Conservation (phyloP, 2,113 vertebrate genomes). For the Heterotilapia buettikoferi region DNA sequence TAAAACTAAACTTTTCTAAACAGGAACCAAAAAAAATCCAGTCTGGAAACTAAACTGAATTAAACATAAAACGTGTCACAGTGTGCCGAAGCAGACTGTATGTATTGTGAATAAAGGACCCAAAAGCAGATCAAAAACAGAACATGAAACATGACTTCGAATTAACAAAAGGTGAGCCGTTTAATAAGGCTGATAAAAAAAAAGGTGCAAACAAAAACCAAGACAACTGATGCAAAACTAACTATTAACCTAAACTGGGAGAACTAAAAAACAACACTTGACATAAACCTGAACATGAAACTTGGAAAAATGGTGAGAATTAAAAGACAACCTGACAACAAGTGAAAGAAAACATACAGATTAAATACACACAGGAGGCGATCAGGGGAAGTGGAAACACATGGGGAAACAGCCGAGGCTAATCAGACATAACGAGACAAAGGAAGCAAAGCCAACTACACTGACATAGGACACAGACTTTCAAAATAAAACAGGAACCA, state of each 20-base stretch:
- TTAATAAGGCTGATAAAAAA: not conserved
- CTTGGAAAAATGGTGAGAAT: not conserved
- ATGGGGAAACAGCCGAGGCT: not conserved
- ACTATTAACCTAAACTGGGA: not conserved
- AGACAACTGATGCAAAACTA: not conserved
- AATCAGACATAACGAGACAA: not conserved
- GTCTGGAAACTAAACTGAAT: not conserved
- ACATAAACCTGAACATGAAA: not conserved
- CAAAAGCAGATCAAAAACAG: not conserved
- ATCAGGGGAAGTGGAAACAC: not conserved
- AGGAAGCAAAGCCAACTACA: not conserved
- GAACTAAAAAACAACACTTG: not conserved
- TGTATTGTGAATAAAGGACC: not conserved
- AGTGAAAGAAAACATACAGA: not conserved
- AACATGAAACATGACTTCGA: not conserved
- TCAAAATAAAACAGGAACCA: not conserved
- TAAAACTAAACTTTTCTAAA: not conserved
- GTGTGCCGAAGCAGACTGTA: rapidly evolving
- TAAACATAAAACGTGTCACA: not conserved
- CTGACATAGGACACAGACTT: not conserved
- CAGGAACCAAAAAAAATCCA: not conserved
- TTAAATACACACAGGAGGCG: not conserved
- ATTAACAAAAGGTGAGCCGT: not conserved
- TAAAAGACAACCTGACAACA: not conserved
- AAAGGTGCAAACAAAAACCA: not conserved